Evolutionary conservation across 2,113 vertebrate species (phyloP), one percentile per base, ranked within the genome.

Genomic region (Ameiurus melas): DNA sequence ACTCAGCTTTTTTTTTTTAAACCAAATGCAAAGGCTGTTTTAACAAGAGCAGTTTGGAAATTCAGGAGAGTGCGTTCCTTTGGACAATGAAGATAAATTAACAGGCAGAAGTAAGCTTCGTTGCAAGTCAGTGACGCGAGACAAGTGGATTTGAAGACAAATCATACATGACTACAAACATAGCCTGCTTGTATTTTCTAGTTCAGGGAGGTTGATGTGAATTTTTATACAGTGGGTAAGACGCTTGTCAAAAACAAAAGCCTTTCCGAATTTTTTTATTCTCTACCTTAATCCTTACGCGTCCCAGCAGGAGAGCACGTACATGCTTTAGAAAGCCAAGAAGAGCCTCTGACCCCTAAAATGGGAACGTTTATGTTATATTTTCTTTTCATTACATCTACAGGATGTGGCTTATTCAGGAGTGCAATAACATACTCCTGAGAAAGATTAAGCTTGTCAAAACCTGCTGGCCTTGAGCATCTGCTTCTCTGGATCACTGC

Each of bases 341-440:
- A 4, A 82, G 57, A 60, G 30, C 30, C 57, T 84, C n/a, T 86
- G 60, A 79, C 20, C 47, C 53, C 55, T 7, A 68, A 71, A 55
- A 70, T 30, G 33, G 57, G 71, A 64, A 78, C 39, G 25, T 86
- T 78, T 20, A 47, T 19, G 16, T 7, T 47, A 62, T 43, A 62
- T 62, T 58, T 78, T 62, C 39, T 78, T 62, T 86, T 86, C 73
- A 86, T 86, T 86, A 86, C 53, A 77, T 73, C 57, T 62, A 64
- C 71, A 86, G 73, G 55, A 64, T 62, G 25, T 51, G 39, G 55
- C 27, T 62, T 86, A 62, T 86, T 86, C 85, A 85, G 84, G 64
- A 70, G 62, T 82, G 64, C 84, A 71, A 62, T 71, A 70, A 70
- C 66, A 85, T 70, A 85, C 62, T 70, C 43, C 62, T 70, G 39